These are phyloP conservation scores for Pan paniscus DNA, from an alignment of 2,113 vertebrate genomes.

Conservation along the genomic window DNA sequence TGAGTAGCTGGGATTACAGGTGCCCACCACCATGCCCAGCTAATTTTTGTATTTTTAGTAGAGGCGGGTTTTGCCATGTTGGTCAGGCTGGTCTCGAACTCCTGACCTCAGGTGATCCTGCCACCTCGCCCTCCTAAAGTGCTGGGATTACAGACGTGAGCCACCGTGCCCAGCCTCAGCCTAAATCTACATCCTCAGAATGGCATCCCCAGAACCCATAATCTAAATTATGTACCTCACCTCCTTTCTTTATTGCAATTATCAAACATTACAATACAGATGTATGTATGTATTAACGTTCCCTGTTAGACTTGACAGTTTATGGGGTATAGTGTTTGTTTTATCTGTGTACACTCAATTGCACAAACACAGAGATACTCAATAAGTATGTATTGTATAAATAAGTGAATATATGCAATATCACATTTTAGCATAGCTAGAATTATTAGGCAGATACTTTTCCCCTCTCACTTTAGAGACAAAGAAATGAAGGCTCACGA, in stretches of 20 bases:
- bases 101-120: no score
- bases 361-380: neutral
- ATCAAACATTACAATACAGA: neutral
- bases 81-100: no score
- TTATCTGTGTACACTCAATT: neutral
- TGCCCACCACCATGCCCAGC: no score
- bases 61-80: no score
- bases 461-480: fast-evolving
- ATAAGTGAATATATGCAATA: neutral
- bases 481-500: slow-evolving; percentile 36
- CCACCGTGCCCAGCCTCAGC: no score
- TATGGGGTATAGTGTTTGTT: neutral
- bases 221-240: neutral
- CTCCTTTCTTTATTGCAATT: neutral
- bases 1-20: no score
- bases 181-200: neutral
- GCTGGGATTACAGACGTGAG: no score
- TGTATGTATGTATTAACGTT: neutral
- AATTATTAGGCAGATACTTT: neutral
- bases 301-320: neutral
- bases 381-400: neutral
- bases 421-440: neutral
- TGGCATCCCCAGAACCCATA: neutral
- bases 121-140: no score
- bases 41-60: no score